Evolutionary conservation across 1,140 invertebrate species (phyloP), one percentile per base, ranked within the genome.

Genomic region (Brevipalpus yothersi): DNA sequence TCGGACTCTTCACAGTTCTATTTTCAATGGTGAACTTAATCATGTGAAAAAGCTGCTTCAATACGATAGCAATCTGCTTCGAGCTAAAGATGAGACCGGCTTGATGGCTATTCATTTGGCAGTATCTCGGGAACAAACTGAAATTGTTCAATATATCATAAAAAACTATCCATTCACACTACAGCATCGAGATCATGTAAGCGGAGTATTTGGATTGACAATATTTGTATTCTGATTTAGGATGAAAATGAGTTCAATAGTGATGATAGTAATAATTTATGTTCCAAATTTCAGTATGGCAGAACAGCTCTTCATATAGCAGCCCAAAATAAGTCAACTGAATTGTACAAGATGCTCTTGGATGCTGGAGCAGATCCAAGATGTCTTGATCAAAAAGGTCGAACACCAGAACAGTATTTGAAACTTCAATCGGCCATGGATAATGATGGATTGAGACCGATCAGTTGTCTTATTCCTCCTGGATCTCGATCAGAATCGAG

Each of bases 81-180:
- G 66, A 55, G 65, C 69, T 39, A 65, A 65, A 58, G 69, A 74
- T 62, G 56, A 63, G 1, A 65, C 67, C 21, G 73, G 72, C 1
- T 66, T 66, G 15, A 69, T 69, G 0, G 63, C 70, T 13, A 65
- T 74, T 15, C 72, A 73, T 53, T 57, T 64, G 5, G 66, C 67
- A 7, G 62, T 65, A 10, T 53, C 55, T n/a, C 56, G 62, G 21
- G 60, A 65, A 13, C 65, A 67, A 57, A 7, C 55, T 1, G 42
- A 63, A 12, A 53, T 68, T 42, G 40, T 67, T 31, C 57, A 65
- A n/a, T 68, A 66, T 58, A 55, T 68, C 7, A 13, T 63, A 0
- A 49, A 61, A 21, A 63, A 65, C 12, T 62, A 61, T 59, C 60
- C 62, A 0, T 13, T 15, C 1, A n/a, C 58, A 2, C 17, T 65